Base-by-base conservation (phyloP, 1,140 invertebrate species). In the Papilio helenus region DNA sequence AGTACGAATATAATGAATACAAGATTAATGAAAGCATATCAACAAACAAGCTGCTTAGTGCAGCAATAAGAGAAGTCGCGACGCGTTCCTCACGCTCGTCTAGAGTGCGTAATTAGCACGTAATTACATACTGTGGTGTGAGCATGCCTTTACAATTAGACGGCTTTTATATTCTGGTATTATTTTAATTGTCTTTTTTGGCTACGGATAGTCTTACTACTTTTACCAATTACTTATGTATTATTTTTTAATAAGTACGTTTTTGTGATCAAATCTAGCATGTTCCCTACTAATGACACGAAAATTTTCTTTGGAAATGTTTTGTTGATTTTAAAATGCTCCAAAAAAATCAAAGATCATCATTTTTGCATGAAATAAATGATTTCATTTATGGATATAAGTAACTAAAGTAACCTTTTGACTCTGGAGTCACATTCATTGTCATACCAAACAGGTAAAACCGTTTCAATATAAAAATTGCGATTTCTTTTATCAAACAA, bases 21-120 rank as follows among this genome's bases (percentile, higher is more conserved):
- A 49, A 51, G 42, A 49, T 74, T 74, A 74, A 74, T 74, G 72
- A 74, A 74, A 74, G 72, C 20, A 74, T 14, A 74, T 74, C 23
- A 74, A 74, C 72, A 49, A 49, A 74, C 42, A 74, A 5, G 72
- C 72, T 46, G 72, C 72, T 74, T 49, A 74, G 39, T 74, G 72
- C 72, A 49, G 72, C 42, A 26, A 44, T 44, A 44, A 44, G 72
- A n/a, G 20, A 77, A 55, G 65, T 55, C 78, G 80, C 76, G 72
- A 72, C 49, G 79, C 68, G 83, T 86, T 86, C 84, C 79, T 72
- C 78, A 84, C 83, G 84, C 85, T 79, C 68, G 79, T 82, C 79
- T 85, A 83, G 82, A 80, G 81, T 80, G 81, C 82, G 85, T 89
- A 90, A 92, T 92, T 87, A 90, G 84, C 84, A 82, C 72, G 79